Conservation (phyloP, 2,888 invertebrate species). For the Lysandra bellargus region DNA sequence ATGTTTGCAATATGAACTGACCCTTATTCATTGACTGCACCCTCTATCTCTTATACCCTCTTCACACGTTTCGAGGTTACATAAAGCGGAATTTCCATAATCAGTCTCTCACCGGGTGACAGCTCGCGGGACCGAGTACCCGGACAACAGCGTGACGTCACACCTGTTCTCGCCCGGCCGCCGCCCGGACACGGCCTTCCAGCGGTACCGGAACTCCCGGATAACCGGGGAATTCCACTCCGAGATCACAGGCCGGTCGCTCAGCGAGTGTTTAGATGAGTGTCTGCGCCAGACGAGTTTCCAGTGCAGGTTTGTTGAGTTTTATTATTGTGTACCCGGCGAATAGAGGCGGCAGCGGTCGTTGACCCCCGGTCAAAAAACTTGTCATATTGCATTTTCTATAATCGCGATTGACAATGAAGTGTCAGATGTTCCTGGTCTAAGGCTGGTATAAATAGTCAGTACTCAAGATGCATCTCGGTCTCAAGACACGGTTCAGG, state of each 20-base stretch:
- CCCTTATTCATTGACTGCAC: not conserved
- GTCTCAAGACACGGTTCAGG: too few species aligned
- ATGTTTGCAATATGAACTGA: not conserved
- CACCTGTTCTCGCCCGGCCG: constrained; percentile 91
- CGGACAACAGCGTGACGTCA: constrained; percentile 91
- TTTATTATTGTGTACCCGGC: not conserved
- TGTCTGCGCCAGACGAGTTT: constrained; percentile 94
- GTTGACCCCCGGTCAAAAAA: too few species aligned
- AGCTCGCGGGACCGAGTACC: constrained; percentile 94
- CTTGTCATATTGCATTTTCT: too few species aligned
- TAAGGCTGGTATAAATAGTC: too few species aligned
- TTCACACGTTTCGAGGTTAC: constrained; percentile 27
- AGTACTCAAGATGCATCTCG: too few species aligned
- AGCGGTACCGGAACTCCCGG: constrained; percentile 91
- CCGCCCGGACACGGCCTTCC: constrained; percentile 93
- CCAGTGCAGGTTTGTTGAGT: constrained; percentile 85
- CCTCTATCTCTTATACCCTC: constrained; percentile 14
- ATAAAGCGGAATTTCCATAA: constrained; percentile 51
- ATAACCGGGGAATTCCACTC: constrained; percentile 94
- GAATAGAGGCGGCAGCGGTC: not conserved
- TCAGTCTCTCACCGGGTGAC: constrained; percentile 80
- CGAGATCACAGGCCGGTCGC: constrained; percentile 91
- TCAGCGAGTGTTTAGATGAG: constrained; percentile 94
- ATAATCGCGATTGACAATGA: too few species aligned
- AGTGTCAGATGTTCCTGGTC: too few species aligned